Evolutionary conservation across 30 jellyfish, hydroid and myxozoan genomes (phyloP).

Genomic region (Cassiopea xamachana): DNA sequence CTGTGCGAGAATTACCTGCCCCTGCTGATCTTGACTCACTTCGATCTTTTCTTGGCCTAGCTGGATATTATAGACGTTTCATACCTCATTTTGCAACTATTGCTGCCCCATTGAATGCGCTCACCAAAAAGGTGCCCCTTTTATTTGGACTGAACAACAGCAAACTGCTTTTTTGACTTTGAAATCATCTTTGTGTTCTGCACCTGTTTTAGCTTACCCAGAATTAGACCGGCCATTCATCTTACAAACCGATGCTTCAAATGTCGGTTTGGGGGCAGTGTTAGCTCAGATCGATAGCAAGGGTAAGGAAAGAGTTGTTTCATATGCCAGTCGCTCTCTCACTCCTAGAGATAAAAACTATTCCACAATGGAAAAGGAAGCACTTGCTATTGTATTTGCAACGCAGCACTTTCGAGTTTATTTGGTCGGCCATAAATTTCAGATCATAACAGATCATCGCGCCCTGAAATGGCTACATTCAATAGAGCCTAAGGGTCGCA

Average conservation of each 20-base stretch:
- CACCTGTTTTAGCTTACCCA: conserved; percentile 56
- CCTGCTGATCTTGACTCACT: conserved; percentile 18
- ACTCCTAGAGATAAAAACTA: conserved; percentile 27
- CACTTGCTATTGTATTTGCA: conserved; percentile 59
- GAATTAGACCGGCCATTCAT: conserved; percentile 38
- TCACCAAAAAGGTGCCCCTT: conserved; percentile 25
- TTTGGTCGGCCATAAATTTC: conserved; percentile 25
- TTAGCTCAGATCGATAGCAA: conserved; percentile 32
- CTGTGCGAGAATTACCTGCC: conserved; percentile 18
- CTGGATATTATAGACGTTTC: conserved; percentile 50
- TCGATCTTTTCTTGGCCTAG: conserved; percentile 25
- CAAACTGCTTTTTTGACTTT: conserved; percentile 14
- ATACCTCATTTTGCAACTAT: conserved; percentile 46
- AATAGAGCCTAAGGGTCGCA: conserved; percentile 39
- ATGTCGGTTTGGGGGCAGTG: conserved; percentile 46
- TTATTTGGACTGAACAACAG: conserved; percentile 36
- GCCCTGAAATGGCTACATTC: conserved; percentile 32
- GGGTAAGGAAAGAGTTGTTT: conserved; percentile 33
- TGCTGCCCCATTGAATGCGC: conserved; percentile 49
- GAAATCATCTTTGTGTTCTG: conserved; percentile 20
- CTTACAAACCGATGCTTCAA: conserved; percentile 56
- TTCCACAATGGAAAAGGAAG: conserved; percentile 53
- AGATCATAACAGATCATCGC: conserved; percentile 21
- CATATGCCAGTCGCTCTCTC: conserved; percentile 50
- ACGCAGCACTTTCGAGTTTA: conserved; percentile 32